Base-by-base conservation (phyloP, 2,113 vertebrate species). In the Urocitellus parryii region DNA sequence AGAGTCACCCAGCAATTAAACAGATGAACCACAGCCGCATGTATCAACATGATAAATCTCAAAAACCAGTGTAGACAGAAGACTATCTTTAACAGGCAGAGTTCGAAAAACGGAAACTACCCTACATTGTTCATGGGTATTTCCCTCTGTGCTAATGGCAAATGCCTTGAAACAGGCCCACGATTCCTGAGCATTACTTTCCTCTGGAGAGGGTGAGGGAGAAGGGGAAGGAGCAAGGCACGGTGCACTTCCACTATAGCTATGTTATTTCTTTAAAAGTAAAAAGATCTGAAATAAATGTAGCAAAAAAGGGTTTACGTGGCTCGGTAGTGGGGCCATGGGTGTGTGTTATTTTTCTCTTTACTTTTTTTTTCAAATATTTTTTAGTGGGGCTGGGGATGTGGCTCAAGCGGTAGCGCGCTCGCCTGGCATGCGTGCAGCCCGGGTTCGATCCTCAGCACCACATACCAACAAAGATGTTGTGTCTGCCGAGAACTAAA, bases 231-330 rank as follows among this genome's bases (percentile, higher is more conserved):
- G 56, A 58, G 56, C 20, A 58, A 56, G 4, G 1, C 34, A 25
- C 14, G 32, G 39, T 63, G 61, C 9, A 37, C 48, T 63, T 63
- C 4, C 0, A 14, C 3, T 13, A 13, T 29, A 39, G 83, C 83
- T 78, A 70, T 32, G 42, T 56, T 34, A 51, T 65, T 25, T 73
- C 89, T 96, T 61, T 77, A 58, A 82, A 88, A 76, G 79, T n/a
- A 34, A 27, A 88, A 82, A 67, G 24, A 67, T 76, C 67, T 45
- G 18, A 73, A 92, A 48, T 51, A 88, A 89, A 81, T 5, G 12
- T 14, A 14, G 29, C 56, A 27, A 51, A 82, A 45, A 85, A 42
- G 68, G 92, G 42, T 32, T 51, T 37, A 82, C 18, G 24, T 81
- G 80, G 70, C 39, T 53, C 68, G 11, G n/a, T 8, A 29, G 22